Evolutionary conservation across 2,113 vertebrate species (phyloP).

Genomic region (Benitochromis conjunctus): DNA sequence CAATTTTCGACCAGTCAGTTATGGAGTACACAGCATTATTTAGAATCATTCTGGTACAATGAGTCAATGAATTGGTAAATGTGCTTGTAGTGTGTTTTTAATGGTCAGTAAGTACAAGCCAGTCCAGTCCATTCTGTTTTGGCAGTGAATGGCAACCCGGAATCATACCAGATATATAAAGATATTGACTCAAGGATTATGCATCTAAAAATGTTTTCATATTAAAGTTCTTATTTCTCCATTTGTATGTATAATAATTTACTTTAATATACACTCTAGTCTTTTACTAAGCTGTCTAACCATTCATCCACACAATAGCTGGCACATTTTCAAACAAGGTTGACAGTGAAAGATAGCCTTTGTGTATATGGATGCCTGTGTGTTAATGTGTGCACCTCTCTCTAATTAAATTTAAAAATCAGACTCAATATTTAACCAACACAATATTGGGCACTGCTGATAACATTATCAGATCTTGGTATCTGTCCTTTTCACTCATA

Average conservation of each 20-base stretch:
- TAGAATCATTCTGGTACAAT: neutral
- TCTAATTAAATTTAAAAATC: slow-evolving; percentile 32
- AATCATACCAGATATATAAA: neutral
- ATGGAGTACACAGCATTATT: neutral
- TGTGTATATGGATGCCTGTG: neutral
- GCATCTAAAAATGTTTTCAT: neutral
- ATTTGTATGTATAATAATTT: neutral
- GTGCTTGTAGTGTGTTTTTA: neutral
- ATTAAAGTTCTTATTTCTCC: neutral
- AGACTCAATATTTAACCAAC: slow-evolving; percentile 32
- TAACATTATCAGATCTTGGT: slow-evolving; percentile 7
- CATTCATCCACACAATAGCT: neutral
- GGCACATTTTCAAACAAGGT: neutral
- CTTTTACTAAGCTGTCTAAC: neutral
- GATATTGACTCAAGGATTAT: neutral
- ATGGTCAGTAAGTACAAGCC: neutral
- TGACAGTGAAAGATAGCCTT: neutral
- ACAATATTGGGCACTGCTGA: slow-evolving; percentile 12
- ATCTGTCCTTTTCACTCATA: neutral
- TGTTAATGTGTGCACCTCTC: neutral
- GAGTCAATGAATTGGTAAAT: neutral
- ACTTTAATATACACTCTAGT: neutral
- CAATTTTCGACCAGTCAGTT: neutral
- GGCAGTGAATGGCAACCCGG: neutral
- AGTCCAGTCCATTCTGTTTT: neutral